Percentiles rank a stretch among this genome's conserved stretches.
Conservation (phyloP, 2,113 vertebrate genomes). For the Suricata suricatta region DNA sequence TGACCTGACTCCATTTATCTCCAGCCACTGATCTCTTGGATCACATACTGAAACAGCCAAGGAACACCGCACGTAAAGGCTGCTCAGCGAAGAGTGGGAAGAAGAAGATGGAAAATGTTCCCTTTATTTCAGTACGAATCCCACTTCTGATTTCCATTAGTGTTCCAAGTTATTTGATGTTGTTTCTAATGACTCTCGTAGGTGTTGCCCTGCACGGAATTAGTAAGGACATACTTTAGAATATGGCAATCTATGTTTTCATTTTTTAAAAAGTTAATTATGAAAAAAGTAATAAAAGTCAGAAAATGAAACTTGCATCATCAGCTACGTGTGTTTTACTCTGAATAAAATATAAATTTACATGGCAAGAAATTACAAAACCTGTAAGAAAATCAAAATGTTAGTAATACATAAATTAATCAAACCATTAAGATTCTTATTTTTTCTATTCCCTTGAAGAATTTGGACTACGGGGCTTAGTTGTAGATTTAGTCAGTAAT, state of each 20-base stretch:
- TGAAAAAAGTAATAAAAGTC: slow-evolving; percentile 32
- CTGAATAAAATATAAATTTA: neutral
- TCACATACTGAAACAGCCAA: neutral
- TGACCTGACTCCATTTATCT: neutral
- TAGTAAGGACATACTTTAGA: slow-evolving; percentile 33
- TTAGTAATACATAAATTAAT: neutral
- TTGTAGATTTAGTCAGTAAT: neutral
- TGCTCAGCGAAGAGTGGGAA: neutral
- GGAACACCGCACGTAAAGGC: neutral
- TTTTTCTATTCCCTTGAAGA: neutral
- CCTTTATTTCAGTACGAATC: neutral
- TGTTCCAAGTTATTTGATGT: neutral
- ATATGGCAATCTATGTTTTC: neutral
- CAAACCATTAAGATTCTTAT: slow-evolving; percentile 2
- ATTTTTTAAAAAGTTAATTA: neutral
- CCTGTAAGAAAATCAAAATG: slow-evolving; percentile 59
- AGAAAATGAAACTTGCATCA: slow-evolving; percentile 12
- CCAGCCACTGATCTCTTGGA: neutral
- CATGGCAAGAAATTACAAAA: slow-evolving; percentile 44
- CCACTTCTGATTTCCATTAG: neutral
- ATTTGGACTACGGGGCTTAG: neutral
- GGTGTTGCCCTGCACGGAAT: neutral
- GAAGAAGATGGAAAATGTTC: neutral
- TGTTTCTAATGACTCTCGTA: neutral
- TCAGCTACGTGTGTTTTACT: slow-evolving; percentile 6